Percentiles rank a stretch among this genome's conserved stretches.
Conservation (phyloP, 2,797 vertebrate genomes). For the Phyllotis vaccarum region DNA sequence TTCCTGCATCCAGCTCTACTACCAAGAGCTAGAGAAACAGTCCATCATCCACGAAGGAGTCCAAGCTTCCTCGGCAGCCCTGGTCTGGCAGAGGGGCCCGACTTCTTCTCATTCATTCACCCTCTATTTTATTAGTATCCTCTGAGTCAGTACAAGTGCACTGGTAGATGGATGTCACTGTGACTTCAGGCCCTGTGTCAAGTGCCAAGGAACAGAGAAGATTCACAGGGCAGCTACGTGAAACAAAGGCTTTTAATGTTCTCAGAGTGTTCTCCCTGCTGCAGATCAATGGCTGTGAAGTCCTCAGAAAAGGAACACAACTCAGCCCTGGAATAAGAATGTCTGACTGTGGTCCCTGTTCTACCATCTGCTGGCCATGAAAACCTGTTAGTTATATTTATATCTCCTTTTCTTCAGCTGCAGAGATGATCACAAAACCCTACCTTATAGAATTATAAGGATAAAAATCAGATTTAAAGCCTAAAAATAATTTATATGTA, state of each 20-base stretch:
- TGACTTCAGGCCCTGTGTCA: background rate
- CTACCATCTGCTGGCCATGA: rapidly evolving
- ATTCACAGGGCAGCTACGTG: background rate
- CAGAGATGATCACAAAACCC: background rate
- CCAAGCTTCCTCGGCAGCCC: background rate
- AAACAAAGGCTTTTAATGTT: background rate
- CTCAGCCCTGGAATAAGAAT: background rate
- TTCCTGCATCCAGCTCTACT: background rate
- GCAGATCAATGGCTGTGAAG: background rate
- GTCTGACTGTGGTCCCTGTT: background rate
- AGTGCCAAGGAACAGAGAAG: background rate
- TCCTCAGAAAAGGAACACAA: background rate
- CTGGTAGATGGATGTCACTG: background rate
- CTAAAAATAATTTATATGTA: background rate
- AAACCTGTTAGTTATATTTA: background rate
- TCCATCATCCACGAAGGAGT: background rate
- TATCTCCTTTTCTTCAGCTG: background rate
- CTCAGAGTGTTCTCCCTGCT: background rate
- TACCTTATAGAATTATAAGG: background rate
- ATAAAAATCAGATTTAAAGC: constrained; percentile 22
- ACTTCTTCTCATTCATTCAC: background rate
- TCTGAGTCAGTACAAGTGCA: background rate
- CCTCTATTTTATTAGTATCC: background rate
- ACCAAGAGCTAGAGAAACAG: background rate
- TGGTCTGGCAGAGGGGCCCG: background rate